Conservation (phyloP, 1,140 invertebrate genomes). For the Pseudomyrmex cubaensis region DNA sequence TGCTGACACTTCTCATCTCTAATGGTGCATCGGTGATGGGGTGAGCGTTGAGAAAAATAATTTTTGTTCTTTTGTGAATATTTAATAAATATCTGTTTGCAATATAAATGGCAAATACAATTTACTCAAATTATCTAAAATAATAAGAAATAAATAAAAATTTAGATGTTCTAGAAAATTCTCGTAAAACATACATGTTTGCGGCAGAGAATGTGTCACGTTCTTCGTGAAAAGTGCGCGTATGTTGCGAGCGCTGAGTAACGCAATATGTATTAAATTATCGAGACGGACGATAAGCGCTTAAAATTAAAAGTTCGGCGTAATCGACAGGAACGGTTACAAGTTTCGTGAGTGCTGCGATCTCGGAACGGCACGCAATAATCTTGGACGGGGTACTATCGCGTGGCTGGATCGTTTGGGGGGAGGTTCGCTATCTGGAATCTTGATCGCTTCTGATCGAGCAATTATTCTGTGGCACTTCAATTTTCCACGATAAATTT, state of each 20-base stretch:
- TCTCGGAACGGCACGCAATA: slow-evolving; percentile 60
- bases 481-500: slow-evolving; percentile 68
- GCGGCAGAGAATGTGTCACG: too few relatives aligned
- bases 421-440: slow-evolving; percentile 50
- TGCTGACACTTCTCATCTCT: neutral
- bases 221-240: neutral
- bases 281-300: neutral
- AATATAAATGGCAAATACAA: neutral
- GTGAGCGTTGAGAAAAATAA: neutral
- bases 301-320: slow-evolving; percentile 37
- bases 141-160: neutral
- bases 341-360: slow-evolving; percentile 57
- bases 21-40: neutral
- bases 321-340: slow-evolving; percentile 40
- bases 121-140: neutral
- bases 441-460: slow-evolving; percentile 66
- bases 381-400: slow-evolving; percentile 58
- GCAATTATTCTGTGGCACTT: slow-evolving; percentile 66
- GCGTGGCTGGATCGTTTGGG: slow-evolving; percentile 54
- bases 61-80: neutral
- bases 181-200: too few relatives aligned
- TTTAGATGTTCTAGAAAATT: neutral
- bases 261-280: neutral
- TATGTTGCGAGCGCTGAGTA: neutral
- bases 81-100: neutral